Percentiles rank a stretch among this genome's conserved stretches.
phyloP scores from a whole-genome alignment of 2,113 vertebrate genomes.

The Actenoides hombroni region DNA sequence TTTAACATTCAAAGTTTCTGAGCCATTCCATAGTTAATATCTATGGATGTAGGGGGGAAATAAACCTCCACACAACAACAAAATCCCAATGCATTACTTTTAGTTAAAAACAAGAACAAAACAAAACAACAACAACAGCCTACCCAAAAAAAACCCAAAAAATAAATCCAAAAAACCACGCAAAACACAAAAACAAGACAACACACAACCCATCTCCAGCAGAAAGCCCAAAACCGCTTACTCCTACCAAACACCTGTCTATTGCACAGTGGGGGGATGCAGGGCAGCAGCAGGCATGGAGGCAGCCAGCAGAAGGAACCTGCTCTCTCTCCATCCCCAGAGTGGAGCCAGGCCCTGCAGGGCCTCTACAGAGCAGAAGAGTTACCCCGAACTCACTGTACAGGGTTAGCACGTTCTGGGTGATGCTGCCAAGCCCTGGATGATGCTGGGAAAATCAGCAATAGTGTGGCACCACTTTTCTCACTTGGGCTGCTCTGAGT shows the following conservation, averaged over 20 bases:
- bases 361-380: neutral
- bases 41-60: neutral
- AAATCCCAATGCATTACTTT: neutral
- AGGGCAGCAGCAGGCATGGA: accelerated
- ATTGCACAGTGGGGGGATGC: neutral
- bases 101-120: neutral
- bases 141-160: too few species aligned
- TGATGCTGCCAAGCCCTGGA: neutral
- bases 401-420: accelerated
- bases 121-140: neutral
- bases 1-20: neutral
- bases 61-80: neutral
- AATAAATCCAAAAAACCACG: neutral
- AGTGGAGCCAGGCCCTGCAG: accelerated
- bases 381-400: neutral
- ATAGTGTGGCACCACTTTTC: neutral
- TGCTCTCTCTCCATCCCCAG: neutral
- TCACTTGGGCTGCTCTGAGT: neutral
- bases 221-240: neutral
- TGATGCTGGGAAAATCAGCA: neutral
- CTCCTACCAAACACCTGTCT: neutral
- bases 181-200: neutral
- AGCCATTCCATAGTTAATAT: neutral
- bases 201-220: neutral
- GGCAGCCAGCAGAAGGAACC: neutral